phyloP scores from a whole-genome alignment of 1,140 invertebrate species.

The Drosophila sturtevanti region DNA sequence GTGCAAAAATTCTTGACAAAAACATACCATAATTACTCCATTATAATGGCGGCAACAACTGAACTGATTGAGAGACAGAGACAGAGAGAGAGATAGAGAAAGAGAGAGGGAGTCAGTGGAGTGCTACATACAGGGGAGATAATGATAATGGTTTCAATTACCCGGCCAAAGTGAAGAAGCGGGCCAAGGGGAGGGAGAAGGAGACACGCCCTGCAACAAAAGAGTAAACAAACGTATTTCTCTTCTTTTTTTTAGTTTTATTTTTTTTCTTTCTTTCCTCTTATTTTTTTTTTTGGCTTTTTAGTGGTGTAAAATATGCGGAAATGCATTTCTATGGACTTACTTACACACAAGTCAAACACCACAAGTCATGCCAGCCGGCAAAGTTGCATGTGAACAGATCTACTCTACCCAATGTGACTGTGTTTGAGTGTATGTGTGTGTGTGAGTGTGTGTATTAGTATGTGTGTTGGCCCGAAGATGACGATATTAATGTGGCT shows the following conservation, averaged over 20 bases:
- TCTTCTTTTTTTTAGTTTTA: conserved; percentile 17
- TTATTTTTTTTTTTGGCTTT: conserved; percentile 68
- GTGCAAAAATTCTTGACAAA: conserved; percentile 63
- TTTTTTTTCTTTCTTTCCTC: conserved; percentile 22
- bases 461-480: conserved; percentile 66
- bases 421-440: conserved; percentile 15
- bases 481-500: conserved; percentile 80
- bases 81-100: not conserved
- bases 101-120: conserved; percentile 8
- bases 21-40: conserved; percentile 72
- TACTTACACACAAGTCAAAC: conserved; percentile 74
- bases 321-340: conserved; percentile 81
- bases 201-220: conserved; percentile 61
- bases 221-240: conserved; percentile 71
- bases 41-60: conserved; percentile 75
- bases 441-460: conserved; percentile 30
- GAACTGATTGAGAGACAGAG: conserved; percentile 48
- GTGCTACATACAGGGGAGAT: conserved; percentile 55
- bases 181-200: conserved; percentile 10
- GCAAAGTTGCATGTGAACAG: conserved; percentile 74
- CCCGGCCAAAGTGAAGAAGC: conserved; percentile 25
- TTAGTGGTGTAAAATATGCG: conserved; percentile 81
- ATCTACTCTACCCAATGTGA: conserved; percentile 11
- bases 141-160: conserved; percentile 80
- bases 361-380: conserved; percentile 77